These are phyloP conservation scores for Cephus pygmeus DNA, from an alignment of 2,888 invertebrate species.

Conservation along the genomic window DNA sequence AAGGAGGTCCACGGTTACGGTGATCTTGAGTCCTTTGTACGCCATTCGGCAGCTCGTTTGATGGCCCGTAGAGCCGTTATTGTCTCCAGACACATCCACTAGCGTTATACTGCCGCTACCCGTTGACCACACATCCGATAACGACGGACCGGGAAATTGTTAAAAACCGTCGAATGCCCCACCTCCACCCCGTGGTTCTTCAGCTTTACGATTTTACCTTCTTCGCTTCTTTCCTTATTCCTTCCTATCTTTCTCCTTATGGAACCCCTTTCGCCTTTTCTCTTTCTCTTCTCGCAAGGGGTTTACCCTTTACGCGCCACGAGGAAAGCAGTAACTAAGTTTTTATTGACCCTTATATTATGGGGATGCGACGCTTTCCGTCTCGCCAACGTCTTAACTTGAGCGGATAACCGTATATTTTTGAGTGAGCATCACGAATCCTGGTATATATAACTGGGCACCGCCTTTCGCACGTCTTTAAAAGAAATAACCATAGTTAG, in stretches of 20 bases:
- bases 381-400: conserved; percentile 61
- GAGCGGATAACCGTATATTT: conserved; percentile 62
- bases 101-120: conserved; percentile 32
- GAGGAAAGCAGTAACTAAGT: conserved; percentile 54
- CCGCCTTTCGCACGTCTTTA: background rate
- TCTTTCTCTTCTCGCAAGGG: conserved; percentile 12
- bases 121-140: conserved; percentile 62
- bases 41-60: conserved; percentile 63
- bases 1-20: conserved; percentile 45
- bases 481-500: background rate
- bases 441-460: conserved; percentile 24
- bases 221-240: conserved; percentile 16
- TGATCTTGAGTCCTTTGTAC: conserved; percentile 50
- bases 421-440: conserved; percentile 43
- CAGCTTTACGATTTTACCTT: conserved; percentile 28
- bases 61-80: conserved; percentile 61
- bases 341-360: conserved; percentile 63
- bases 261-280: conserved; percentile 12
- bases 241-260: conserved; percentile 16
- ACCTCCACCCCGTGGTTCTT: conserved; percentile 30
- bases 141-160: conserved; percentile 56
- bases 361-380: conserved; percentile 57
- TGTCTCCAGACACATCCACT: conserved; percentile 54
- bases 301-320: background rate
- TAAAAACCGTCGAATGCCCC: conserved; percentile 43